Evolutionary conservation across 2,113 vertebrate genomes (phyloP).

Genomic region (Microtus montanus): DNA sequence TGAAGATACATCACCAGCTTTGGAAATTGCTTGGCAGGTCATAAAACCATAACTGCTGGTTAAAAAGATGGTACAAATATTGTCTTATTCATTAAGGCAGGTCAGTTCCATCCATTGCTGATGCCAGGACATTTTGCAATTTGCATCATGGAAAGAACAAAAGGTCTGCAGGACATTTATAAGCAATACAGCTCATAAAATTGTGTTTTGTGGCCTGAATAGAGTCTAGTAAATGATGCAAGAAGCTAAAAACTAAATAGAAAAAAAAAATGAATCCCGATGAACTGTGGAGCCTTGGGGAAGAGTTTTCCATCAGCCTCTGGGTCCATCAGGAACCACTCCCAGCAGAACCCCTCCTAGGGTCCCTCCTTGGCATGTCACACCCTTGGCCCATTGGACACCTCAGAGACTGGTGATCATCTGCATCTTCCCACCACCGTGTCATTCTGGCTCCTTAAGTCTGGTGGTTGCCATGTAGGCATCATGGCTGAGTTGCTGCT

Average conservation of each 20-base stretch:
- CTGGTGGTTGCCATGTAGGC: background rate
- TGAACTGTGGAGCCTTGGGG: background rate
- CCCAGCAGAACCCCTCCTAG: background rate
- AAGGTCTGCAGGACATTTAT: conserved; percentile 33
- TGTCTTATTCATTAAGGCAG: conserved; percentile 28
- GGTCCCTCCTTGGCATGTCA: background rate
- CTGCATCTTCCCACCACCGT: background rate
- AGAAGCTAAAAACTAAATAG: background rate
- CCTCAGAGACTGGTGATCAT: background rate
- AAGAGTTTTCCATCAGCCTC: background rate
- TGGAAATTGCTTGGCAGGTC: conserved; percentile 23
- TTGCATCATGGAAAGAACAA: background rate
- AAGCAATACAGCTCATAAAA: background rate
- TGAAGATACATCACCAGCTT: background rate
- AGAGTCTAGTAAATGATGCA: conserved; percentile 7
- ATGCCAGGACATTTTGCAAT: background rate
- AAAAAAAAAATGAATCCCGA: background rate
- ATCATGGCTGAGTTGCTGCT: background rate
- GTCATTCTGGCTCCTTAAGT: background rate
- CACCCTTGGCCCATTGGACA: background rate
- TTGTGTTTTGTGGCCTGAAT: background rate
- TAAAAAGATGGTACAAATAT: conserved; percentile 11
- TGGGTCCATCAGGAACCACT: background rate
- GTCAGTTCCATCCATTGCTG: background rate
- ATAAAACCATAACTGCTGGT: conserved; percentile 5